Conservation (phyloP, 2,888 invertebrate species). For the Cephus pulcher region DNA sequence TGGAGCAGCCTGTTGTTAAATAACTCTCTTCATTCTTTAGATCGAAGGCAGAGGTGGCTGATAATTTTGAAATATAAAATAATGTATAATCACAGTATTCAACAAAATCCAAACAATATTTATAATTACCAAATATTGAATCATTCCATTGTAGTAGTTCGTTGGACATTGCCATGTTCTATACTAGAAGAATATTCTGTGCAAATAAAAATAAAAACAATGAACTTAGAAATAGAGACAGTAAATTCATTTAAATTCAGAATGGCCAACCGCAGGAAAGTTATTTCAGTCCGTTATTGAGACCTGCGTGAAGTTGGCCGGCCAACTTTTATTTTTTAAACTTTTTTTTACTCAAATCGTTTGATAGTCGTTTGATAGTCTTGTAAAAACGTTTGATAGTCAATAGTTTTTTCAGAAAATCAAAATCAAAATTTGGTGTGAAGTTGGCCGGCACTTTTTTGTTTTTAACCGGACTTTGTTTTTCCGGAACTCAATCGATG, state of each 20-base stretch:
- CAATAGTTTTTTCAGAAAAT: too few relatives aligned
- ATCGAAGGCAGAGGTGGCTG: constrained; percentile 26
- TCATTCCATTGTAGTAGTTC: not conserved
- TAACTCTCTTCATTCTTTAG: constrained; percentile 40
- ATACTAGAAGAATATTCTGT: not conserved
- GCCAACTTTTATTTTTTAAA: too few relatives aligned
- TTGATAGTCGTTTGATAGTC: too few relatives aligned
- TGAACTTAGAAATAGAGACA: not conserved
- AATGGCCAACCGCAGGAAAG: not conserved
- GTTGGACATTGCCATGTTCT: not conserved
- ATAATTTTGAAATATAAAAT: not conserved
- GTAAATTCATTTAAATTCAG: not conserved
- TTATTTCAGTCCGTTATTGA: not conserved
- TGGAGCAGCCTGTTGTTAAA: constrained; percentile 69
- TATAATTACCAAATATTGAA: not conserved
- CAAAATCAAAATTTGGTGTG: too few relatives aligned
- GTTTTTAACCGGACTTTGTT: too few relatives aligned
- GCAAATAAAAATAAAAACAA: not conserved
- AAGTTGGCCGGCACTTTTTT: too few relatives aligned
- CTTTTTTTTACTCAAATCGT: too few relatives aligned
- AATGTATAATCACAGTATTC: not conserved
- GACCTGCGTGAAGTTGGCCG: too few relatives aligned
- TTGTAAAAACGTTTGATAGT: too few relatives aligned
- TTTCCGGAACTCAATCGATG: too few relatives aligned
- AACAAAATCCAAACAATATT: not conserved